phyloP scores from a whole-genome alignment of 2,113 vertebrate species.

The Scopus umbretta region DNA sequence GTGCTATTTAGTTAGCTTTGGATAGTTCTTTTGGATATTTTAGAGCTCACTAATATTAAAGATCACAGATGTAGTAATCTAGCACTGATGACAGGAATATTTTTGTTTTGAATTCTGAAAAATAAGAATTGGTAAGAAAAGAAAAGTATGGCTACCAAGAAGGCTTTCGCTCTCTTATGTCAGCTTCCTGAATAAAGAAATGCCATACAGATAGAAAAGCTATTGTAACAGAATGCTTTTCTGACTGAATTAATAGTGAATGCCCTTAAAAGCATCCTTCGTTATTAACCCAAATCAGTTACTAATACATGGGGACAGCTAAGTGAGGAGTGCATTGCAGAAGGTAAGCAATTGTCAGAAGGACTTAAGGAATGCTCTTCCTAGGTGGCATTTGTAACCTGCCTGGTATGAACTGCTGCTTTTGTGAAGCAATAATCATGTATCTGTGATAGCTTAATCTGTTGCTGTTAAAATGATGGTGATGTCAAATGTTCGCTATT shows the following conservation, averaged over 20 bases:
- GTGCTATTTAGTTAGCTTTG: neutral
- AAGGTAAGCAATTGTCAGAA: neutral
- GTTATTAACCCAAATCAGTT: neutral
- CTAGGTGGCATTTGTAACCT: neutral
- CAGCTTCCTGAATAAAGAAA: neutral
- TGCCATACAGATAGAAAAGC: neutral
- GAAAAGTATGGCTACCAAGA: neutral
- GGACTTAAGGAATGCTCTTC: neutral
- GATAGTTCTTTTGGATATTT: neutral
- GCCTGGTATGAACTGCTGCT: neutral
- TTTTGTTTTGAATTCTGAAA: neutral
- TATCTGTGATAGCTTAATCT: neutral
- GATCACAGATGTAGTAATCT: neutral
- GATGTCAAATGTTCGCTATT: neutral
- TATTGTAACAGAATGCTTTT: neutral
- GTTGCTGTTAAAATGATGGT: neutral
- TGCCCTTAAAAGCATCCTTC: neutral
- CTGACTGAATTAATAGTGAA: neutral
- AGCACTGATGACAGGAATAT: neutral
- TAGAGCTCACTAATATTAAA: neutral
- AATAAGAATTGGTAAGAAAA: neutral
- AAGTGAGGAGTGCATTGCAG: neutral
- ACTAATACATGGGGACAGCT: neutral
- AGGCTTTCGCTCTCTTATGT: neutral
- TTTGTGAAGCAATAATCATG: neutral